A percentile compares a stretch with the other conserved stretches of the same genome.
Conservation (phyloP, 2,113 vertebrate genomes). For the Tyrannus savana region DNA sequence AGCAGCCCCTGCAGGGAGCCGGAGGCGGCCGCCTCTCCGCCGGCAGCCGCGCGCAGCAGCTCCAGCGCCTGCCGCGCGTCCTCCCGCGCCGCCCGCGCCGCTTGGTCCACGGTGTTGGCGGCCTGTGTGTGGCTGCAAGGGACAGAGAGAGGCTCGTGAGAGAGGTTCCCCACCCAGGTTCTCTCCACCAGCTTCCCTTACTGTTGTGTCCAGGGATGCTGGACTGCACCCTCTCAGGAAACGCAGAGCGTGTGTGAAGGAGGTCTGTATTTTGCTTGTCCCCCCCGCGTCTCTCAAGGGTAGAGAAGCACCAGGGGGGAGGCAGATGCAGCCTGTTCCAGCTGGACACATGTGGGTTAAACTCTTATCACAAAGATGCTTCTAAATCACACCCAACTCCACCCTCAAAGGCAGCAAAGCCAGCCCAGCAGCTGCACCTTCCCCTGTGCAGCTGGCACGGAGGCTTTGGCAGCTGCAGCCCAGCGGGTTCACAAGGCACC, state of each 20-base stretch:
- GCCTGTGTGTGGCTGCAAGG: slow-evolving; percentile 78
- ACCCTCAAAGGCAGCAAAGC: not conserved
- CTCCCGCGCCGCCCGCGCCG: slow-evolving; percentile 24
- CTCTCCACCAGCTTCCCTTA: not conserved
- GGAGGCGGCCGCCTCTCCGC: slow-evolving; percentile 14
- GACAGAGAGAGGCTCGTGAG: not conserved
- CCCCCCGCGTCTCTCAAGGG: not conserved
- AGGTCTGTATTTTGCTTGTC: accelerated
- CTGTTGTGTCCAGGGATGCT: accelerated
- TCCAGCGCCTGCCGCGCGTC: slow-evolving; percentile 70
- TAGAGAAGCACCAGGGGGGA: accelerated
- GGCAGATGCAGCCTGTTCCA: not conserved
- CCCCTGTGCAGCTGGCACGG: not conserved
- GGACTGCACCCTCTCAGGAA: accelerated
- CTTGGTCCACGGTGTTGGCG: slow-evolving; percentile 68
- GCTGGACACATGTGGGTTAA: not conserved
- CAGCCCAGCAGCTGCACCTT: not conserved
- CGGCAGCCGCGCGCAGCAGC: slow-evolving; percentile 53
- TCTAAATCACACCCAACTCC: not conserved
- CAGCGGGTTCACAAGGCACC: not conserved
- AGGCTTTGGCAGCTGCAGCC: not conserved
- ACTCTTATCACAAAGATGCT: not conserved
- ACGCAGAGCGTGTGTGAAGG: accelerated
- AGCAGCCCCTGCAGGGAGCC: slow-evolving; percentile 73
- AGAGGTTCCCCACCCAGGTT: not conserved